These are phyloP conservation scores for Gymnothorax javanicus DNA, from an alignment of 2,797 vertebrate species.

Conservation along the genomic window DNA sequence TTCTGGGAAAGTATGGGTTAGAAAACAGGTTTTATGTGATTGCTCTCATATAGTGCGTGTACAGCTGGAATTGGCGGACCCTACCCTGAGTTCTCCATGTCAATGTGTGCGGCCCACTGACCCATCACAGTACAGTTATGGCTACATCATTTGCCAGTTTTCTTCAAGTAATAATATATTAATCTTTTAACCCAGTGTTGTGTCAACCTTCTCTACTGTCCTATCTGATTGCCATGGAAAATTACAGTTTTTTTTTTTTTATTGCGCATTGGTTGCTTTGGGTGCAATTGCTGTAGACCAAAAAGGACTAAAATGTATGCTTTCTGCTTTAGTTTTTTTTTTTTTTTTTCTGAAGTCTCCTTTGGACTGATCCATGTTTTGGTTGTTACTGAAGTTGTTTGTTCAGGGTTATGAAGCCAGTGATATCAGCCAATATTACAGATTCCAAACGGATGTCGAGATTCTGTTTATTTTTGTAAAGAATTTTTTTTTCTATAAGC, in stretches of 20 bases:
- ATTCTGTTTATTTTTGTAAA: conserved; percentile 11
- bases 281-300: neutral
- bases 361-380: neutral
- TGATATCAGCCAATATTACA: neutral
- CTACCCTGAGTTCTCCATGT: neutral
- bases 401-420: neutral
- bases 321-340: neutral
- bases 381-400: neutral
- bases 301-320: neutral
- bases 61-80: neutral
- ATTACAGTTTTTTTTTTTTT: neutral
- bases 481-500: neutral
- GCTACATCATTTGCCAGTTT: neutral
- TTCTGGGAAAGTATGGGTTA: neutral
- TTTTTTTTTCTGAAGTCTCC: neutral
- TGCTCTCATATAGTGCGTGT: neutral
- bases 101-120: neutral
- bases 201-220: neutral
- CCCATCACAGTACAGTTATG: neutral
- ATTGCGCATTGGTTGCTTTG: neutral
- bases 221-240: neutral
- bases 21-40: neutral
- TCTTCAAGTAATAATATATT: too few relatives aligned
- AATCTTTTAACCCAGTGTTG: neutral
- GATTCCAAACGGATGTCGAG: neutral